These are phyloP conservation scores for Microcebus murinus DNA, from an alignment of 2,113 vertebrate species.

Conservation along the genomic window DNA sequence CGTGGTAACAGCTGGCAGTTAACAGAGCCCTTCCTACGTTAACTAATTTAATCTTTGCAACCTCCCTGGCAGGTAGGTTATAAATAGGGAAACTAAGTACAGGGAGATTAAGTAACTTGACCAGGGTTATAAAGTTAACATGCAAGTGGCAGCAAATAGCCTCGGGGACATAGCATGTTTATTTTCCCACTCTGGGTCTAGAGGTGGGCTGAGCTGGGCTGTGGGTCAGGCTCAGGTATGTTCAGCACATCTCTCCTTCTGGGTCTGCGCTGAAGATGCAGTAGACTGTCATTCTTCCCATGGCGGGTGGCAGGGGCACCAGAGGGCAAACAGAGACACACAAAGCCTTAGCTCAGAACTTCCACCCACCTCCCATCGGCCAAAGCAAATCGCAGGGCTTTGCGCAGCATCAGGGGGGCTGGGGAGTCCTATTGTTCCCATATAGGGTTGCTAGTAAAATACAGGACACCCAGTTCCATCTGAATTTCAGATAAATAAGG, in stretches of 20 bases:
- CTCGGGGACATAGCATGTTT: not conserved
- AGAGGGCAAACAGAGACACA: not conserved
- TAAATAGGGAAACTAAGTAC: not conserved
- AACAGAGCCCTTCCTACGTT: not conserved
- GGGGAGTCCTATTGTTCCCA: not conserved
- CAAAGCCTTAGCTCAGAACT: not conserved
- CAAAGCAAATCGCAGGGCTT: not conserved
- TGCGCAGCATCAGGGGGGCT: not conserved
- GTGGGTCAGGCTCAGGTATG: not conserved
- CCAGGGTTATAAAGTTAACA: not conserved
- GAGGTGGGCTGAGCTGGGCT: not conserved
- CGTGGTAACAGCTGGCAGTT: not conserved
- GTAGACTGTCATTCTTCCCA: not conserved
- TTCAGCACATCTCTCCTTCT: not conserved
- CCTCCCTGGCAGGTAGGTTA: not conserved
- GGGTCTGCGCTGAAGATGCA: not conserved
- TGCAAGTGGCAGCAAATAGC: not conserved
- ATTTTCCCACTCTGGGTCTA: not conserved
- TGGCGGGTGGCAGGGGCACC: too few species aligned
- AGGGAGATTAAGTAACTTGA: not conserved
- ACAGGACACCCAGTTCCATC: not conserved
- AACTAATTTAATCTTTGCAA: not conserved
- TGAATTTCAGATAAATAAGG: slow-evolving; percentile 17
- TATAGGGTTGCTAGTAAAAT: not conserved
- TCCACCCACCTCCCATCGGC: not conserved